These are phyloP conservation scores for Choristoneura rosaceana DNA, from an alignment of 2,888 invertebrate genomes.

Conservation along the genomic window DNA sequence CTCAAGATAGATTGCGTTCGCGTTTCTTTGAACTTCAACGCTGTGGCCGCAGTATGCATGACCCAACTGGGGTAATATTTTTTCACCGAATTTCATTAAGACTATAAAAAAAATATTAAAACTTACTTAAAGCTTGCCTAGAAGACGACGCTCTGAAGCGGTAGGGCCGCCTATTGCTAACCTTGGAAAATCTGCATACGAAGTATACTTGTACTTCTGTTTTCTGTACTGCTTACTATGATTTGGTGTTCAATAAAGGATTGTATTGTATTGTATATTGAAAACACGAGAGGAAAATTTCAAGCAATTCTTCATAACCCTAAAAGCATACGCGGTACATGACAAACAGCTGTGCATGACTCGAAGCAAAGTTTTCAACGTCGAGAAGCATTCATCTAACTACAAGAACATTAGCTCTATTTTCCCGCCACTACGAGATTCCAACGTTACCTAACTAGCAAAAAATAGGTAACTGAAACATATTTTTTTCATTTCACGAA, in stretches of 20 bases:
- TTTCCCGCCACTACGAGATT: neutral
- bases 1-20: constrained; percentile 3
- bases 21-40: neutral
- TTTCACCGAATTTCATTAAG: neutral
- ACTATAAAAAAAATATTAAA: neutral
- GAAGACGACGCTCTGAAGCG: no score
- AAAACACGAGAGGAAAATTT: neutral
- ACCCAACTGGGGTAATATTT: neutral
- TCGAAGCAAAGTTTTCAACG: constrained; percentile 11
- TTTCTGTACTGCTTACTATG: no score
- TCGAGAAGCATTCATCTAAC: neutral
- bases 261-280: neutral
- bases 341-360: constrained; percentile 19
- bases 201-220: no score
- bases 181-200: no score
- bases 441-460: no score
- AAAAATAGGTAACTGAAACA: no score
- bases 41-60: neutral
- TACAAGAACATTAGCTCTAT: neutral
- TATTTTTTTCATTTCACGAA: no score
- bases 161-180: no score
- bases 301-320: constrained; percentile 4
- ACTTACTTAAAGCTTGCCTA: neutral
- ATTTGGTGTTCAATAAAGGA: no score
- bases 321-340: constrained; percentile 2